Evolutionary conservation across 2,888 invertebrate species (phyloP), one percentile per base, ranked within the genome.

Genomic region (Esperia sulphurella): DNA sequence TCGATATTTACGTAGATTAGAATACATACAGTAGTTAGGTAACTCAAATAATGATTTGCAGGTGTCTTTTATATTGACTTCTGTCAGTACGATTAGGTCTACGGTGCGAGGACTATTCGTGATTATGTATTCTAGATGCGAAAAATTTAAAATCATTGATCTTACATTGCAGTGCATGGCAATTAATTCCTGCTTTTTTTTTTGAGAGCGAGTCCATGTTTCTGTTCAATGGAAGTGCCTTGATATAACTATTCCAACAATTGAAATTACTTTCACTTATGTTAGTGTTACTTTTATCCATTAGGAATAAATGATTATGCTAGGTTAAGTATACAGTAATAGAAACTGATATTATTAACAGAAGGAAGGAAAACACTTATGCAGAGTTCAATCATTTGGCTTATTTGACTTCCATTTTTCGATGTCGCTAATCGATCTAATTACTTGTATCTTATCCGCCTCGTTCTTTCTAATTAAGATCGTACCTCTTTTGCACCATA

Each of bases 401-500:
- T 28, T n/a, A 1, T 37, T 8, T 28, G 28, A 45, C 12, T 9
- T 44, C 37, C 30, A 44, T 48, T 40, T 14, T 40, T 39, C 33
- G 5, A 44, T 40, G 6, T 40, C 41, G 10, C 12, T 41, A 5
- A 40, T 13, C 3, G 33, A 41, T n/a, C 21, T 33, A 5, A 48
- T 35, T 13, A 29, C 39, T n/a, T 44, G 31, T 14, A 40, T 37
- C 37, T 46, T 47, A 4, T 38, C 38, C 7, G 29, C 10, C 7
- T 42, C 14, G 3, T n/a, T n/a, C 41, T 43, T 56, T 0, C 53
- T 41, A 8, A 29, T 45, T 12, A 53, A 8, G 1, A 56, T 42
- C 3, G 8, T n/a, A 3, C 56, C 50, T 8, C 51, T 48, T 47
- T 57, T 46, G 14, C 43, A 54, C 54, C 54, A 54, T 13, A 57